These are phyloP conservation scores for Morpho deidamia DNA, from an alignment of 2,888 invertebrate species.

Conservation along the genomic window DNA sequence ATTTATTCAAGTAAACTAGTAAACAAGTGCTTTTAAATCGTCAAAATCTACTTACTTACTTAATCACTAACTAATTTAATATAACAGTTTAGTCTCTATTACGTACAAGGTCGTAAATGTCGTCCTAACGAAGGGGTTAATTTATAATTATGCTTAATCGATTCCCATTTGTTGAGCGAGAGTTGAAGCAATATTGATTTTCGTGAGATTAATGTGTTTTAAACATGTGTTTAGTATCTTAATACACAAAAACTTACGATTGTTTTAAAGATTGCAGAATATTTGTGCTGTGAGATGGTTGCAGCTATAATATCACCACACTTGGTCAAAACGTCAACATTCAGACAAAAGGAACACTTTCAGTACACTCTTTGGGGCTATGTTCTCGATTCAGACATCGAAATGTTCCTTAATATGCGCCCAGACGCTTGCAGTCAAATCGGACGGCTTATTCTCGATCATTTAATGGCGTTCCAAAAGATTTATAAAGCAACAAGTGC, in stretches of 20 bases:
- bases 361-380: slow-evolving; percentile 79
- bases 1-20: too few relatives aligned
- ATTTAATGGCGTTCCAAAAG: slow-evolving; percentile 73
- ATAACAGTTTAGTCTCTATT: too few relatives aligned
- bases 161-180: too few relatives aligned
- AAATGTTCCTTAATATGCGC: slow-evolving; percentile 77
- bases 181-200: too few relatives aligned
- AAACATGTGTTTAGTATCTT: too few relatives aligned
- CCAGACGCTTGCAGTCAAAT: slow-evolving; percentile 77
- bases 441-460: slow-evolving; percentile 74
- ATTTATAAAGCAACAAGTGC: slow-evolving; percentile 59
- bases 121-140: too few relatives aligned
- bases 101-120: too few relatives aligned
- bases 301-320: slow-evolving; percentile 73
- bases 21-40: too few relatives aligned
- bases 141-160: too few relatives aligned
- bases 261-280: slow-evolving; percentile 74
- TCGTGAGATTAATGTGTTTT: too few relatives aligned
- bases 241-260: background rate
- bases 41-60: too few relatives aligned
- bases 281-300: slow-evolving; percentile 81
- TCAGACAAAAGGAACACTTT: slow-evolving; percentile 71
- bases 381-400: slow-evolving; percentile 74
- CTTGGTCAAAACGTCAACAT: slow-evolving; percentile 64
- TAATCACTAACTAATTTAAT: too few relatives aligned